Conservation (phyloP, 2,888 invertebrate genomes). For the Luffia ferchaultella region DNA sequence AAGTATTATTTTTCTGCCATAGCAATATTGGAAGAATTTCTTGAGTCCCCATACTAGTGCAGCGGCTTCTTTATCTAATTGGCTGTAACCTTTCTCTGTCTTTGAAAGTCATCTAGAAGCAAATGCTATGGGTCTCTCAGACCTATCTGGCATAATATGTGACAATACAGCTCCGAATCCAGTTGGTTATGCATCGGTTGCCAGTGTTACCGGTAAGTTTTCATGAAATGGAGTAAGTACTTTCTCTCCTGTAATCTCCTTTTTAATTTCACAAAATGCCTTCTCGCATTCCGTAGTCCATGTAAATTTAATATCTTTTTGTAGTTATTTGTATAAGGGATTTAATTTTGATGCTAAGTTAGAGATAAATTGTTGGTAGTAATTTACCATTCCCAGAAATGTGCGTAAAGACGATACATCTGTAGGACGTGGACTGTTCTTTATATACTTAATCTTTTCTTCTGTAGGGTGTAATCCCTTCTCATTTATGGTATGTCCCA, state of each 20-base stretch:
- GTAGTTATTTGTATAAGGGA: conserved; percentile 17
- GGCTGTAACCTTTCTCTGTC: conserved; percentile 25
- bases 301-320: conserved; percentile 9
- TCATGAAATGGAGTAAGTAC: conserved; percentile 1
- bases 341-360: conserved; percentile 17
- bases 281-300: conserved; percentile 13
- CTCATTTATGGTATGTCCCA: conserved; percentile 13
- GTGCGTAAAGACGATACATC: conserved; percentile 1
- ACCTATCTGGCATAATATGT: conserved; percentile 6
- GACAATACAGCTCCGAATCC: conserved; percentile 7
- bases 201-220: conserved; percentile 3
- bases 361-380: conserved; percentile 22
- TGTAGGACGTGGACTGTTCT: conserved; percentile 1
- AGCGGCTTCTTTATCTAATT: conserved; percentile 31
- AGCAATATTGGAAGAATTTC: conserved; percentile 26
- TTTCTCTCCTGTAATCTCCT: conserved; percentile 3
- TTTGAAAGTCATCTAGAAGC: conserved; percentile 19
- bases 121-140: conserved; percentile 5
- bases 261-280: conserved; percentile 1
- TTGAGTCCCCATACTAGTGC: conserved; percentile 24
- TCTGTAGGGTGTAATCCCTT: conserved; percentile 10
- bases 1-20: conserved; percentile 22
- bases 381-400: conserved; percentile 18
- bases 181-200: conserved; percentile 7
- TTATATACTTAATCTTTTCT: conserved; percentile 7